A percentile compares a stretch with the other conserved stretches of the same genome.
Evolutionary conservation across 2,888 invertebrate species (phyloP).

Genomic region (Willowsia nigromaculata): DNA sequence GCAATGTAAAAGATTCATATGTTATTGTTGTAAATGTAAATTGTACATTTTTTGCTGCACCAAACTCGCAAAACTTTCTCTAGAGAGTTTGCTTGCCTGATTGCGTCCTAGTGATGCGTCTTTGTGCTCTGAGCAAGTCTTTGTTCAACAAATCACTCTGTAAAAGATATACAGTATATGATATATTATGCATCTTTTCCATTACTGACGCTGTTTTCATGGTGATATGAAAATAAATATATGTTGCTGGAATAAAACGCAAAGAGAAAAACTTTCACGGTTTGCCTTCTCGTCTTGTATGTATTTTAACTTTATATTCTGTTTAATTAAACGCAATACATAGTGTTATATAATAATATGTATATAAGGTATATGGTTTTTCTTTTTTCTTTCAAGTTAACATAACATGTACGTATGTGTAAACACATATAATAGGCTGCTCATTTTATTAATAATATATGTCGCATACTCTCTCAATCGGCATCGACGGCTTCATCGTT

Average conservation of each 20-base stretch:
- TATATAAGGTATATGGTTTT: constrained; percentile 26
- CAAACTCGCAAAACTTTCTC: background rate
- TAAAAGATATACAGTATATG: background rate
- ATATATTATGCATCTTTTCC: background rate
- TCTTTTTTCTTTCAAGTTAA: background rate
- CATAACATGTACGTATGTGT: background rate
- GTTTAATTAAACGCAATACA: constrained; percentile 22
- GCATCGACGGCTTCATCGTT: constrained; percentile 1
- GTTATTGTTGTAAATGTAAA: background rate
- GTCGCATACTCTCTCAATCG: background rate
- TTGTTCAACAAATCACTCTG: background rate
- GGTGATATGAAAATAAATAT: background rate
- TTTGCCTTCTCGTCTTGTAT: background rate
- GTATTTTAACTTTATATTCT: background rate
- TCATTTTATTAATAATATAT: background rate
- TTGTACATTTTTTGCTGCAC: background rate
- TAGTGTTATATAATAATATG: background rate
- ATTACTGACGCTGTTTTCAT: background rate
- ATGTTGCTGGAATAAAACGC: background rate
- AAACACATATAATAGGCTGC: background rate
- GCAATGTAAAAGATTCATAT: constrained; percentile 13
- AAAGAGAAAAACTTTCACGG: background rate
- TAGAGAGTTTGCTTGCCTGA: background rate
- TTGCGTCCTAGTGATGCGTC: background rate
- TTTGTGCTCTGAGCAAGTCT: background rate